phyloP scores from a whole-genome alignment of 1,140 invertebrate genomes.

The Philaenus spumarius region DNA sequence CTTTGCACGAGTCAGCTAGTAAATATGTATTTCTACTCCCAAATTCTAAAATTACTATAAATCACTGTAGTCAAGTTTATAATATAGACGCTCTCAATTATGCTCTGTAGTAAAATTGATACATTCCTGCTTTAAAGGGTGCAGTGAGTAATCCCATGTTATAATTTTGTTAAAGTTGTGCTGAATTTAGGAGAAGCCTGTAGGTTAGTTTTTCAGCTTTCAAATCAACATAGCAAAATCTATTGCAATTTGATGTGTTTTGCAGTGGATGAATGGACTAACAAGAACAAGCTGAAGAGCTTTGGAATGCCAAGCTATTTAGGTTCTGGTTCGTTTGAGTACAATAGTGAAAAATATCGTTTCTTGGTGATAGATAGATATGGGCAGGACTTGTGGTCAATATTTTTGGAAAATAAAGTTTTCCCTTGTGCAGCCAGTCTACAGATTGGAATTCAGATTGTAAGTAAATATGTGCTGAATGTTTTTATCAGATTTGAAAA shows the following conservation, averaged over 20 bases:
- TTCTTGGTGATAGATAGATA: constrained; percentile 90
- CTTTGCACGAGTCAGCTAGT: too few relatives aligned
- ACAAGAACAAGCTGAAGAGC: constrained; percentile 58
- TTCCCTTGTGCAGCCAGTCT: constrained; percentile 71
- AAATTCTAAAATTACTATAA: too few relatives aligned
- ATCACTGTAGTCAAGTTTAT: too few relatives aligned
- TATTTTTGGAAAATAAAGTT: constrained; percentile 60
- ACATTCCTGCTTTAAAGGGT: constrained; percentile 4
- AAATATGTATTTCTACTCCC: too few relatives aligned
- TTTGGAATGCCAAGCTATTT: constrained; percentile 84
- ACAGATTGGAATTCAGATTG: constrained; percentile 77
- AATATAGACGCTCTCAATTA: too few relatives aligned
- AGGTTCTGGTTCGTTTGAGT: constrained; percentile 74
- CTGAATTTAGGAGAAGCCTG: too few relatives aligned
- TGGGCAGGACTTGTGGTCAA: constrained; percentile 80
- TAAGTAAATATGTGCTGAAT: constrained; percentile 44
- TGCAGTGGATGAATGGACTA: constrained; percentile 71
- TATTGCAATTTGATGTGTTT: too few relatives aligned
- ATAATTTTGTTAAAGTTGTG: not conserved
- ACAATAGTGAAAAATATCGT: constrained; percentile 68
- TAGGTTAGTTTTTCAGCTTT: too few relatives aligned
- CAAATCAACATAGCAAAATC: too few relatives aligned
- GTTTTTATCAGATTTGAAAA: too few relatives aligned
- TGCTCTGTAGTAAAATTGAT: too few relatives aligned
- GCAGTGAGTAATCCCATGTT: too few relatives aligned